Evolutionary conservation across 2,888 invertebrate genomes (phyloP), one percentile per base, ranked within the genome.

Genomic region (Hypomecis punctinalis): DNA sequence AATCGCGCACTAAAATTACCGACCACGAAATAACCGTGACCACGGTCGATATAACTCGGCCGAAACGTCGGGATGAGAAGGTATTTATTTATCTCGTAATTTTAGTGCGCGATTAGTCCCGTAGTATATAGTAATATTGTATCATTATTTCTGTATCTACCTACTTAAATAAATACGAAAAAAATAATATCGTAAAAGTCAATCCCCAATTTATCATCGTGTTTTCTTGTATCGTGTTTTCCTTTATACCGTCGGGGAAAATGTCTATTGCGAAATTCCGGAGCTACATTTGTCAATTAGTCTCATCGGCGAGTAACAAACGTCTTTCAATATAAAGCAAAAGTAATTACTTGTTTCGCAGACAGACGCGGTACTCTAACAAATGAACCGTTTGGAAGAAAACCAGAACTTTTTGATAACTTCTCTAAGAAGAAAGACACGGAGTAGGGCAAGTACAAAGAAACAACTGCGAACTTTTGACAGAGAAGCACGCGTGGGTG

Each of bases 391-490:
- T 61, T 47, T 13, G 51, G 42, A 64, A 49, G 51, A 54, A 60
- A 60, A 59, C 49, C 47, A 49, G 35, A 67, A 63, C 63, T 66
- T 70, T 61, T 60, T 58, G 61, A 63, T 66, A 63, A 63, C 61
- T 70, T 59, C 52, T 47, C 58, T 36, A 35, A 61, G 6, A 9
- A 4, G 13, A 55, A 9, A 42, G 5, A 11, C 39, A 39, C 51
- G 2, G 46, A 55, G 37, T 36, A 37, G 6, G 37, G 13, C 9
- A 46, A 23, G 2, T 36, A n/a, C 6, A 37, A 36, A 55, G 55
- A 46, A 55, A 55, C 2, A 0, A 40, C 6, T 40, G 5, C 13
- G 23, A 23, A 23, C 23, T 23, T 23, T 23, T 23, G 23, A 23
- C 23, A 23, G 23, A 23, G 23, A 23, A 23, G 1, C 23, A 23